Evolutionary conservation across 2,888 invertebrate genomes (phyloP).

Genomic region (Clepsis dumicolana): DNA sequence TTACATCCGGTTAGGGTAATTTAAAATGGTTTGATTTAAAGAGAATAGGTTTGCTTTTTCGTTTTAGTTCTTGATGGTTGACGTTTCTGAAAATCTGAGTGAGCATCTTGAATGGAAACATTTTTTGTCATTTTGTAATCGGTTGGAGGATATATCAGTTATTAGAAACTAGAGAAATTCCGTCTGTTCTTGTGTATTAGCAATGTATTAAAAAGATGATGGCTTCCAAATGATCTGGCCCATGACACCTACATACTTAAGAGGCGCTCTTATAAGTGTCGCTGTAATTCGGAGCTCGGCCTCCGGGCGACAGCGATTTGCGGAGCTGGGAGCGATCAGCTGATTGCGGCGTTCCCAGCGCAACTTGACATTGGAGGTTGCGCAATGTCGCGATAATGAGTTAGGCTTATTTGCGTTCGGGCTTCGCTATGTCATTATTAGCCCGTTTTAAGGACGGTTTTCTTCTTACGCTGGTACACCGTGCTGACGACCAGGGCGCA

Average conservation of each 20-base stretch:
- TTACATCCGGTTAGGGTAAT: not conserved
- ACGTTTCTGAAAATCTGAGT: too few species aligned
- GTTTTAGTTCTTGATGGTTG: too few species aligned
- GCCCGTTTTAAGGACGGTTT: too few species aligned
- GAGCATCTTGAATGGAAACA: too few species aligned
- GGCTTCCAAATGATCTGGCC: not conserved
- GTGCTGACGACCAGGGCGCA: too few species aligned
- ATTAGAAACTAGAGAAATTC: too few species aligned
- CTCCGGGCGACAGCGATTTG: constrained; percentile 39
- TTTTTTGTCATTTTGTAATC: too few species aligned
- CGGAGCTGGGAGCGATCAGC: constrained; percentile 38
- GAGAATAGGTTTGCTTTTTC: not conserved
- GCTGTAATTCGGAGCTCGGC: constrained; percentile 11
- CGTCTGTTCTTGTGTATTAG: too few species aligned
- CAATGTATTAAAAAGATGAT: not conserved
- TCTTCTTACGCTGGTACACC: too few species aligned
- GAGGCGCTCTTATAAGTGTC: not conserved
- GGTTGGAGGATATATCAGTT: too few species aligned
- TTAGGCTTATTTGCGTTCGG: not conserved
- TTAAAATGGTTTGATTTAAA: not conserved
- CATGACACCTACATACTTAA: not conserved
- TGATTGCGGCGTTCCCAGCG: constrained; percentile 41
- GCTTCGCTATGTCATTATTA: not conserved
- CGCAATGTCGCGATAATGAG: constrained; percentile 35
- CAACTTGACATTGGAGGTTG: constrained; percentile 41